Percentiles rank a stretch among this genome's conserved stretches.
Evolutionary conservation across 1,140 invertebrate species (phyloP).

Genomic region (Drosophila malerkotliana): DNA sequence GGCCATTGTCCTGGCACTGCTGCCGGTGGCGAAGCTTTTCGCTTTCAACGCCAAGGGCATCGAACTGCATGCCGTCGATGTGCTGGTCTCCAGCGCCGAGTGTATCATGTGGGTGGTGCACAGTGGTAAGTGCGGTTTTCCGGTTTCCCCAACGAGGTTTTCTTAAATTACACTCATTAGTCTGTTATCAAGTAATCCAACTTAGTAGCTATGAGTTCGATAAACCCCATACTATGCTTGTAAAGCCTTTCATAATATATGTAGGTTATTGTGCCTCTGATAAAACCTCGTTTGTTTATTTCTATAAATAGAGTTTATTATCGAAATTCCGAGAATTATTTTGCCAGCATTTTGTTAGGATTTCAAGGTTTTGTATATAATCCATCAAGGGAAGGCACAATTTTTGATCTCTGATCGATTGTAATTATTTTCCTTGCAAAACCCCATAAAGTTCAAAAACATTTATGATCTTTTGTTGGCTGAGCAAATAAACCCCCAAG

Average conservation of each 20-base stretch:
- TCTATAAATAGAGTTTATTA: background rate
- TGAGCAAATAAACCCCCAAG: slow-evolving; percentile 1
- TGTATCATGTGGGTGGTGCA: slow-evolving; percentile 92
- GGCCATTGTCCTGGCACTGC: slow-evolving; percentile 86
- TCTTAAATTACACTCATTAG: background rate
- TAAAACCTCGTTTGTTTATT: background rate
- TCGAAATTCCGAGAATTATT: background rate
- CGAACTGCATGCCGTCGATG: slow-evolving; percentile 87
- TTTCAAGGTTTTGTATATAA: no score
- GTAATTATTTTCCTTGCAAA: no score
- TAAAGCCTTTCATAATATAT: background rate
- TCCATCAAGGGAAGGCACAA: no score
- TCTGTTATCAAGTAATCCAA: background rate
- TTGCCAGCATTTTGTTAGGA: background rate
- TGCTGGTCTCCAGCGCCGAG: slow-evolving; percentile 88
- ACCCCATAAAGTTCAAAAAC: background rate
- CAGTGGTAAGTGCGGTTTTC: slow-evolving; percentile 84
- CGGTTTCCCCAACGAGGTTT: background rate
- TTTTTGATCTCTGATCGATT: no score
- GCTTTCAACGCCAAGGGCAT: slow-evolving; percentile 85
- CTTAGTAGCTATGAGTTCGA: background rate
- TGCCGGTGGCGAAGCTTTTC: slow-evolving; percentile 88
- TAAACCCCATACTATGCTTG: background rate
- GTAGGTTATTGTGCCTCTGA: background rate
- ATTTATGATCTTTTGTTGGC: background rate